phyloP scores from a whole-genome alignment of 2,888 invertebrate genomes.

The Leistus spinibarbis region DNA sequence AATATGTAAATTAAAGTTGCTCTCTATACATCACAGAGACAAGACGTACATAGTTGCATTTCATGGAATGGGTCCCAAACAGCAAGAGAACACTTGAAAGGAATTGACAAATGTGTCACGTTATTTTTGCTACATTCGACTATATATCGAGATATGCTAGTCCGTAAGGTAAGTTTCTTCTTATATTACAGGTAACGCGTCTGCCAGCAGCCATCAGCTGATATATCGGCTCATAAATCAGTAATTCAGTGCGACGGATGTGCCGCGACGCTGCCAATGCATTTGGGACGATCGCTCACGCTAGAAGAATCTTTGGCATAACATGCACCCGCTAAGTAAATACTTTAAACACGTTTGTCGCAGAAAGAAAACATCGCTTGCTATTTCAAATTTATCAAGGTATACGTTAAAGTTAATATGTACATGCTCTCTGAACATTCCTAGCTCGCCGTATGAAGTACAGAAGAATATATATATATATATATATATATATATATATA shows the following conservation, averaged over 20 bases:
- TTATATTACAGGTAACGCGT: neutral
- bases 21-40: conserved; percentile 1
- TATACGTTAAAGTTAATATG: neutral
- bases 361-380: conserved; percentile 13
- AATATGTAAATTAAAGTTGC: conserved; percentile 27
- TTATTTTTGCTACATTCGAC: conserved; percentile 11
- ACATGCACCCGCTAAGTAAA: conserved; percentile 21
- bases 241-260: conserved; percentile 45
- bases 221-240: conserved; percentile 49
- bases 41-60: conserved; percentile 6
- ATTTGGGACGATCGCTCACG: conserved; percentile 49
- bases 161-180: neutral
- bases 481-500: too few species aligned
- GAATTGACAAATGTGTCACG: conserved; percentile 27
- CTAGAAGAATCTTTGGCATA: conserved; percentile 22
- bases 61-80: neutral
- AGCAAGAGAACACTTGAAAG: conserved; percentile 22
- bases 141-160: neutral
- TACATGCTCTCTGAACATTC: neutral
- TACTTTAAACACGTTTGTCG: conserved; percentile 19
- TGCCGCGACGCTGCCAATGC: conserved; percentile 43
- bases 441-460: too few species aligned
- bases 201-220: conserved; percentile 25
- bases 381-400: neutral
- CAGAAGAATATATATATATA: too few species aligned